A percentile compares a stretch with the other conserved stretches of the same genome.
phyloP scores from a whole-genome alignment of 2,888 invertebrate genomes.

The Epinotia demarniana region DNA sequence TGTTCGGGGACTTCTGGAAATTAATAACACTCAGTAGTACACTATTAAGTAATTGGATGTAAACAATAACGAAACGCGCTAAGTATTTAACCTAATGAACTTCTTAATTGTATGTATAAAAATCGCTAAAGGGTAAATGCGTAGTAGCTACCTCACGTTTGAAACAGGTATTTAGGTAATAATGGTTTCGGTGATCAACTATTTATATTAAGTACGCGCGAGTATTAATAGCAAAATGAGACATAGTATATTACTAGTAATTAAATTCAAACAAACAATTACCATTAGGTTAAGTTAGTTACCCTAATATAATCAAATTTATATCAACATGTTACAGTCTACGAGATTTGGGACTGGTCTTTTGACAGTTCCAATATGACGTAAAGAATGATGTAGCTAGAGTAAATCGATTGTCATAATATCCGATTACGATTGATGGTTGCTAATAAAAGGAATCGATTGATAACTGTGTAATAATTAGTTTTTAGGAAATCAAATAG shows the following conservation, averaged over 20 bases:
- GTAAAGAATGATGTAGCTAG: too few species aligned
- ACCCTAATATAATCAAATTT: too few species aligned
- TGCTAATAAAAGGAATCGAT: too few species aligned
- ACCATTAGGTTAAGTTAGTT: too few species aligned
- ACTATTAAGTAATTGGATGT: conserved; percentile 23
- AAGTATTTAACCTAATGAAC: conserved; percentile 20
- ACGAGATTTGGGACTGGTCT: too few species aligned
- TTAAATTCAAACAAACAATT: background rate
- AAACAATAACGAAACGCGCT: conserved; percentile 26
- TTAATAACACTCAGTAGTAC: conserved; percentile 15
- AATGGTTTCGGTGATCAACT: conserved; percentile 20
- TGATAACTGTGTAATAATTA: too few species aligned
- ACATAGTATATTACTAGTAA: background rate
- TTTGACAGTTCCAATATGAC: too few species aligned
- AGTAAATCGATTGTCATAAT: too few species aligned
- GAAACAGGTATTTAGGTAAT: conserved; percentile 14
- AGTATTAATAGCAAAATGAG: background rate
- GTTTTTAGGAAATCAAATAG: too few species aligned
- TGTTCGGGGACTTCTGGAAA: conserved; percentile 17
- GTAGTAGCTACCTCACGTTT: background rate
- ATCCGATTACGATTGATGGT: too few species aligned
- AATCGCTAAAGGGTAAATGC: conserved; percentile 21
- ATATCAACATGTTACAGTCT: too few species aligned
- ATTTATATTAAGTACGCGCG: background rate
- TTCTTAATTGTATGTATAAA: conserved; percentile 8